phyloP scores from a whole-genome alignment of 2,113 vertebrate species.

The Piaya cayana region DNA sequence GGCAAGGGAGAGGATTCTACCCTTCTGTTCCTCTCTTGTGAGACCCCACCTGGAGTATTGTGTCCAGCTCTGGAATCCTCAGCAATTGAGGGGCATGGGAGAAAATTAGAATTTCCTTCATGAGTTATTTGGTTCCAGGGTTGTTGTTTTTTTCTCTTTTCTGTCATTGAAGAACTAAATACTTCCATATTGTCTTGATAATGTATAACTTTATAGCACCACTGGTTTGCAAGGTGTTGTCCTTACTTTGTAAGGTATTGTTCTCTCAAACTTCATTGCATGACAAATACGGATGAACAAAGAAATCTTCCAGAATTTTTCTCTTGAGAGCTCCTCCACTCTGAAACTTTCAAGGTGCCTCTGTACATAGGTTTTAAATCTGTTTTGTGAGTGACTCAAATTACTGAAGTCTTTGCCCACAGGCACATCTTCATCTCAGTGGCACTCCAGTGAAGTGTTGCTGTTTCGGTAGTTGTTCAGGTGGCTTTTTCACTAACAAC shows the following conservation, averaged over 20 bases:
- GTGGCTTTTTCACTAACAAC: not conserved
- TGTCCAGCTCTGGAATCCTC: too few relatives aligned
- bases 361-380: not conserved
- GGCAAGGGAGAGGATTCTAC: too few relatives aligned
- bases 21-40: too few relatives aligned
- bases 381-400: not conserved
- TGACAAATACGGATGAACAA: not conserved
- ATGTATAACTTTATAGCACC: not conserved
- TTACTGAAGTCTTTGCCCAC: not conserved
- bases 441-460: not conserved
- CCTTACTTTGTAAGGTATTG: not conserved
- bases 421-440: not conserved
- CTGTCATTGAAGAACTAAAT: not conserved
- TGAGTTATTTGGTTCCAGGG: not conserved
- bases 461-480: fast-evolving
- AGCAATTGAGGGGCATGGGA: not conserved
- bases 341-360: not conserved
- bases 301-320: not conserved
- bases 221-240: not conserved
- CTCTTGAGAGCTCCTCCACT: not conserved
- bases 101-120: not conserved
- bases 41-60: too few relatives aligned
- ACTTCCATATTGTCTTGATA: not conserved
- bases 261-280: not conserved
- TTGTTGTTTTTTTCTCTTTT: not conserved